These are phyloP conservation scores for Sparidentex hasta DNA, from an alignment of 2,797 vertebrate genomes.

Conservation along the genomic window DNA sequence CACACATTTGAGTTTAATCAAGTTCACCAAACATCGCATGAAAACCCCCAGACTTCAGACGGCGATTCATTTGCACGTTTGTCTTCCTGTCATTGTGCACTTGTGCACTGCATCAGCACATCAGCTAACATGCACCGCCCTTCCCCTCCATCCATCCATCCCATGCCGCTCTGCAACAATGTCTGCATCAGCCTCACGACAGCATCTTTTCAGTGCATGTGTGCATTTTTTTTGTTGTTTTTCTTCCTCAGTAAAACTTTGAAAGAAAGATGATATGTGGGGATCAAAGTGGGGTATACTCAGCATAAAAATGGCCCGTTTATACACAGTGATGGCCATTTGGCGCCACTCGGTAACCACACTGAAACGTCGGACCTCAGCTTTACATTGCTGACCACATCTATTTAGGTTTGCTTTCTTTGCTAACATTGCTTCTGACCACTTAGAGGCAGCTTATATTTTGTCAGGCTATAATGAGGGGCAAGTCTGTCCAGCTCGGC, in stretches of 20 bases:
- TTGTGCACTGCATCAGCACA: neutral
- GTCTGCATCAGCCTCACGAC: neutral
- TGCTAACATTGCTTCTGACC: conserved; percentile 79
- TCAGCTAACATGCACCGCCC: neutral
- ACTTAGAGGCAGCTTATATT: conserved; percentile 75
- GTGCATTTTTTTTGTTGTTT: conserved; percentile 13
- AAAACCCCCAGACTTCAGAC: neutral
- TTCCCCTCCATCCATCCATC: neutral
- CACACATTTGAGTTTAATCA: conserved; percentile 28
- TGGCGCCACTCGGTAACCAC: conserved; percentile 78
- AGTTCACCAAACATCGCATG: neutral
- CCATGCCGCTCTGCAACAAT: neutral
- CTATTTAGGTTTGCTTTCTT: conserved; percentile 84
- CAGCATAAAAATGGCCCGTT: conserved; percentile 72
- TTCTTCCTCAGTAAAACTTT: neutral
- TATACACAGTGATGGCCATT: conserved; percentile 76
- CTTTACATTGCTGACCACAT: conserved; percentile 83
- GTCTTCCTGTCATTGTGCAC: neutral
- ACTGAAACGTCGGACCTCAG: conserved; percentile 77
- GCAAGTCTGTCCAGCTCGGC: conserved; percentile 54
- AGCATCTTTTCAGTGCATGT: conserved; percentile 7
- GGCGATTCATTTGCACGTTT: neutral
- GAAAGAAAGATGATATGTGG: conserved; percentile 44
- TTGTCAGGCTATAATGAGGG: conserved; percentile 79
- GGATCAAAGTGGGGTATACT: conserved; percentile 70